phyloP scores from a whole-genome alignment of 2,113 vertebrate species.

The Gallinago undulata region DNA sequence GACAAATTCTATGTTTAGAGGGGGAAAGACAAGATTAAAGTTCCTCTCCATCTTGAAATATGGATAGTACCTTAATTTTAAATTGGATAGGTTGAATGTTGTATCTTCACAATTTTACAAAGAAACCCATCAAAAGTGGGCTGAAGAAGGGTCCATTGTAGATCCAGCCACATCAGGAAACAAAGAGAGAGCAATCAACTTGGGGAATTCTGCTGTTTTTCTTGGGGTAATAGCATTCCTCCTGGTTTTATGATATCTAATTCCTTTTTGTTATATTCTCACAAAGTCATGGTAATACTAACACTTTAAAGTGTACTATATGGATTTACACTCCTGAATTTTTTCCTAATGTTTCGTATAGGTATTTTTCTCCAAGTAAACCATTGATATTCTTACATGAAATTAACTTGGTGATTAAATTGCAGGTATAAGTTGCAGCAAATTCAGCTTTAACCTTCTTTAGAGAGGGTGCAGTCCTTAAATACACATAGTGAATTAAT shows the following conservation, averaged over 20 bases:
- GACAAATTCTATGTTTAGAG: neutral
- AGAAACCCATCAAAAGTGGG: neutral
- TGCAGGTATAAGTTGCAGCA: neutral
- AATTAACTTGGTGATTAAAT: neutral
- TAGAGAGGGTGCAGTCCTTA: neutral
- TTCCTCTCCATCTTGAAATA: neutral
- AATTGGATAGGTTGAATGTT: neutral
- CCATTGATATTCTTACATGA: neutral
- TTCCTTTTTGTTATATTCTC: neutral
- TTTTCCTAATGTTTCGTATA: neutral
- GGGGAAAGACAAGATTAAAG: neutral
- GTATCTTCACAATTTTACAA: neutral
- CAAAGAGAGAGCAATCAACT: neutral
- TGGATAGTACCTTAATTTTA: neutral
- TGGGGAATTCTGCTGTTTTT: neutral
- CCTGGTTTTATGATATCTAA: neutral
- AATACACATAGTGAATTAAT: slow-evolving; percentile 10
- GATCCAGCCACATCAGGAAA: neutral
- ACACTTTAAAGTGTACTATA: neutral
- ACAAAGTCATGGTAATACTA: neutral
- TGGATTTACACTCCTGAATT: neutral
- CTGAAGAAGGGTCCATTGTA: neutral
- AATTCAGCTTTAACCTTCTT: slow-evolving; percentile 2
- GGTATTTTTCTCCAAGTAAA: neutral
- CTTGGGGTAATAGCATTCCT: neutral